Base-by-base conservation (phyloP, 1,140 invertebrate species). In the Coenobita brevimanus region DNA sequence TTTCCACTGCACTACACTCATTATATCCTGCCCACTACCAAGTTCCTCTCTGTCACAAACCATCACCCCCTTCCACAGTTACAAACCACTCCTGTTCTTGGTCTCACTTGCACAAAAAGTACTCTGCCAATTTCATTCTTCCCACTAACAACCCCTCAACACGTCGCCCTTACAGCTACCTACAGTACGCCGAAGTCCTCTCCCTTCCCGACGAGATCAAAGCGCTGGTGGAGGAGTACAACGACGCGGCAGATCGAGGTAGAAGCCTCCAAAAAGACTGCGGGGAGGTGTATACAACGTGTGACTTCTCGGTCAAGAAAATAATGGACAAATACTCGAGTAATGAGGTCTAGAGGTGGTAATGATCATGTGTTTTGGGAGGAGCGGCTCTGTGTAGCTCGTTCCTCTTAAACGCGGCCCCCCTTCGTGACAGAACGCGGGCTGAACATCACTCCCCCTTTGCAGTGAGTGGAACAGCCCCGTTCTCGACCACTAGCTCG, bases 221-320 rank as follows among this genome's bases (percentile, higher is more conserved):
- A 76, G 82, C 89, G 6, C 33, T 91, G 15, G 64, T 92, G 15
- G 88, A 90, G 41, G 91, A 92, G 62, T 92, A 91, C 82, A 80
- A 90, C 62, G 91, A 91, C 36, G 91, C 91, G 24, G 91, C 91
- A 2, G 90, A 91, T 54, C 89, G 91, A 50, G 91, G 91, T n/a
- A 86, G 91, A 27, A 90, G 78, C 38, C 57, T 89, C 13, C 83
- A 90, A 50, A 91, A 91, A 62, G 91, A 91, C 60, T 92, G 91
- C 79, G 91, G 88, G 21, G 84, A 91, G 13, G 80, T 91, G 33
- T 92, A 89, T 62, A 89, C 81, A 60, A 82, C 90, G 17, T 92
- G 91, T 89, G 82, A 91, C 38, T 92, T 92, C 83, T 91, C 91
- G 36, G 88, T 92, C 30, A 91, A 91, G 89, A 91, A 91, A 43